Evolutionary conservation across 2,113 vertebrate species (phyloP).

Genomic region (Sinocyclocheilus maitianheensis): DNA sequence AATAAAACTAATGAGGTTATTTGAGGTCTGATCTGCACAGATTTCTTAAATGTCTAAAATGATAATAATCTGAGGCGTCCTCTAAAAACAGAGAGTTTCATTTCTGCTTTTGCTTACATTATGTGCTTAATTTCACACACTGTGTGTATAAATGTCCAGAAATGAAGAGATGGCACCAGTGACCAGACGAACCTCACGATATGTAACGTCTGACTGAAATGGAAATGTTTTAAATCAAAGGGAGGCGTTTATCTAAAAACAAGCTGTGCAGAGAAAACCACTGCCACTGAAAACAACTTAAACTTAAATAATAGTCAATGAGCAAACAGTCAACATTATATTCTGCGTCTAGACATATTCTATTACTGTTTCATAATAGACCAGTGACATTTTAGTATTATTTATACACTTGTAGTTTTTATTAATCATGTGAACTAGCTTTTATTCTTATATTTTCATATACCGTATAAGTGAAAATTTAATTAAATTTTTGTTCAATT

Average conservation of each 20-base stretch:
- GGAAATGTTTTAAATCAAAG: constrained; percentile 1
- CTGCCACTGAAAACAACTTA: neutral
- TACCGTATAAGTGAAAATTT: too few species aligned
- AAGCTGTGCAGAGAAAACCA: neutral
- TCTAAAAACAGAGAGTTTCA: neutral
- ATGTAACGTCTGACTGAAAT: neutral
- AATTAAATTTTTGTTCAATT: too few species aligned
- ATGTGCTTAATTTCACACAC: neutral
- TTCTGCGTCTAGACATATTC: neutral
- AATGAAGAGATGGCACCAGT: neutral
- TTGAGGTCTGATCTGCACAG: neutral
- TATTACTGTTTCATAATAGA: neutral
- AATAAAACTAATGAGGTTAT: neutral
- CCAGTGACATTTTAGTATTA: too few species aligned
- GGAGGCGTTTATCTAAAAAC: neutral
- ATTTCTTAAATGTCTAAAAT: neutral
- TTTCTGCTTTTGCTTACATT: neutral
- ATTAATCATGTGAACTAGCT: too few species aligned
- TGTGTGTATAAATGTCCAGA: neutral
- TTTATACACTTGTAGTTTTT: too few species aligned
- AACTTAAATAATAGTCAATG: neutral
- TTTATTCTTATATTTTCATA: too few species aligned
- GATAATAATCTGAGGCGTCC: neutral
- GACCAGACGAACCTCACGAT: neutral
- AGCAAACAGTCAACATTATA: neutral